Percentiles rank a stretch among this genome's conserved stretches.
These are phyloP conservation scores for Conchocele bisecta DNA, from an alignment of 2,888 invertebrate genomes.

Conservation along the genomic window DNA sequence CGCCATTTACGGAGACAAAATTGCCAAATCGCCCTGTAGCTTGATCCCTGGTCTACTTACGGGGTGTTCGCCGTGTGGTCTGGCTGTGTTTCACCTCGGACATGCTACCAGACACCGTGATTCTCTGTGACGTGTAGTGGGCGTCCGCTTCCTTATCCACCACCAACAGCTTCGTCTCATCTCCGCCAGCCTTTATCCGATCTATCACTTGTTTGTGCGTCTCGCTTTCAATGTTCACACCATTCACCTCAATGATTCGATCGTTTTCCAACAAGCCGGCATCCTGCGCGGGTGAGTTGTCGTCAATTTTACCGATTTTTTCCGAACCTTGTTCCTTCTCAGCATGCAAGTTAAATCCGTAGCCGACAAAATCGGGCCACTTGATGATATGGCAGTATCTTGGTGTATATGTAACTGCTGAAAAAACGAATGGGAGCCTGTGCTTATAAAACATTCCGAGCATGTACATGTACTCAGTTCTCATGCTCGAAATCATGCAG, in stretches of 20 bases:
- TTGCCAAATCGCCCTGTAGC: too few relatives aligned
- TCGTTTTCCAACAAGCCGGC: slow-evolving; percentile 91
- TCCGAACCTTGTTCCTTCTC: slow-evolving; percentile 97
- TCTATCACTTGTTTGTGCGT: slow-evolving; percentile 95
- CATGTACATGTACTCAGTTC: too few relatives aligned
- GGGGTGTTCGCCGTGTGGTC: slow-evolving; percentile 20
- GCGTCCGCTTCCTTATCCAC: slow-evolving; percentile 90
- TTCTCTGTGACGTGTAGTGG: slow-evolving; percentile 87
- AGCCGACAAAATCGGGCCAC: slow-evolving; percentile 96
- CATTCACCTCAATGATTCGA: slow-evolving; percentile 90
- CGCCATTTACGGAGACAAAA: too few relatives aligned
- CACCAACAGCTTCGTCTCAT: slow-evolving; percentile 95
- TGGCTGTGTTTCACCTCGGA: slow-evolving; percentile 53
- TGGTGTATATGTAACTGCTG: slow-evolving; percentile 72
- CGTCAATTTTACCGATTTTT: slow-evolving; percentile 97
- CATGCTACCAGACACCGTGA: slow-evolving; percentile 62
- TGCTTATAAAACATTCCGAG: too few relatives aligned
- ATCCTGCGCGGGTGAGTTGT: slow-evolving; percentile 83
- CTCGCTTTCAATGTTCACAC: slow-evolving; percentile 93
- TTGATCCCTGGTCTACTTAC: not conserved
- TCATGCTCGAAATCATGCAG: too few relatives aligned
- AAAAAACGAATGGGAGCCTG: too few relatives aligned
- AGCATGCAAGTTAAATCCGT: slow-evolving; percentile 99
- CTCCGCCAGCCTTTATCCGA: slow-evolving; percentile 91
- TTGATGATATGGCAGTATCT: slow-evolving; percentile 92